Evolutionary conservation across 2,888 invertebrate genomes (phyloP).

Genomic region (Ophioninae sp.): DNA sequence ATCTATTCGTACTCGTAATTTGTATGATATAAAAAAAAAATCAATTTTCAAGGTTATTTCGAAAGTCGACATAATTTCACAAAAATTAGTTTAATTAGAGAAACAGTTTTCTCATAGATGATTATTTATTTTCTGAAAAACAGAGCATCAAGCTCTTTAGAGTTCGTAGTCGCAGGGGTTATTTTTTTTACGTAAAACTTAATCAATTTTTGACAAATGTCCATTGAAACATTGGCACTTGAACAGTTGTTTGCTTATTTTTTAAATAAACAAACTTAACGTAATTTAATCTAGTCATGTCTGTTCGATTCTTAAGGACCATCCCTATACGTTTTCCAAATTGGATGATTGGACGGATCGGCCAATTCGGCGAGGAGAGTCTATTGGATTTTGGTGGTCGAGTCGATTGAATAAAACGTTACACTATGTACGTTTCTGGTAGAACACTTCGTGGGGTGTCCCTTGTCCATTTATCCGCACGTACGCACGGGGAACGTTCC

Average conservation of each 20-base stretch:
- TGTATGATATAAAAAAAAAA: no score
- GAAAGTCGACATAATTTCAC: no score
- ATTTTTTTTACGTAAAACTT: no score
- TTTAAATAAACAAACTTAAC: neutral
- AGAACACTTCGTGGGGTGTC: constrained; percentile 24
- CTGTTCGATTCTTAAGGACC: neutral
- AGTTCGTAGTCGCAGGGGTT: no score
- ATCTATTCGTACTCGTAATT: no score
- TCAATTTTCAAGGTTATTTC: no score
- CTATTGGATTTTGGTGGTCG: constrained; percentile 31
- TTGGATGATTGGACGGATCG: constrained; percentile 30
- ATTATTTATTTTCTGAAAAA: no score
- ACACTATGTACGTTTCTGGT: constrained; percentile 19
- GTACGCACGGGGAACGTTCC: constrained; percentile 10
- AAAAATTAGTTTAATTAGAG: no score
- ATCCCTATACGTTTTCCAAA: neutral
- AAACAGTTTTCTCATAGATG: no score
- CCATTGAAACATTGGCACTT: no score
- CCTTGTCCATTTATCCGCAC: neutral
- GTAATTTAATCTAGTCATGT: neutral
- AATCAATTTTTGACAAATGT: no score
- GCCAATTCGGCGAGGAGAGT: constrained; percentile 47
- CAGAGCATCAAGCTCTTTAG: no score
- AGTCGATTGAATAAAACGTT: constrained; percentile 22
- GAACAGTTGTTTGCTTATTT: neutral